Percentiles rank a stretch among this genome's conserved stretches.
Evolutionary conservation across 2,797 vertebrate genomes (phyloP).

Genomic region (Crocidura indochinensis): DNA sequence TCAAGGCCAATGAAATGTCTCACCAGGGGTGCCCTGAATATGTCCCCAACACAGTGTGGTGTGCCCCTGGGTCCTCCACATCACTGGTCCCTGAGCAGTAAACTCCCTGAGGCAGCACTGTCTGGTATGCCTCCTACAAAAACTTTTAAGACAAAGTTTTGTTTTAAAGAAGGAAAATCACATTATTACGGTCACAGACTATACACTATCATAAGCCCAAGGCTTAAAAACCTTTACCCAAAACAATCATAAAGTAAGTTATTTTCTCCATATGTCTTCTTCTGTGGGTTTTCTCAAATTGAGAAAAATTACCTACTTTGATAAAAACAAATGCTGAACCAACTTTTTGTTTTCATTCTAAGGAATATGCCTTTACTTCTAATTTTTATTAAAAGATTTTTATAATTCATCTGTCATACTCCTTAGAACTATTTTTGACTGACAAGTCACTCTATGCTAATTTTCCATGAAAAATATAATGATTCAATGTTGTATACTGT

Average conservation of each 20-base stretch:
- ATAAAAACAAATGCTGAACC: not conserved
- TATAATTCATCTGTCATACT: not conserved
- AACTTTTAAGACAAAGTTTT: not conserved
- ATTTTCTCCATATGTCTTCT: not conserved
- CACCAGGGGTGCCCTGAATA: no score
- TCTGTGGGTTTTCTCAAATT: not conserved
- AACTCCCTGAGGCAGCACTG: no score
- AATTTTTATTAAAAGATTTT: not conserved
- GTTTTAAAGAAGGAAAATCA: conserved; percentile 20
- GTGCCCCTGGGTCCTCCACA: no score
- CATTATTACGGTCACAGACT: not conserved
- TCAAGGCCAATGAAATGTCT: no score
- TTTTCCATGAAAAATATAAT: not conserved
- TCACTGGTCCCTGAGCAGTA: no score
- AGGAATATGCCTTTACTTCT: not conserved
- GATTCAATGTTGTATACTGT: not conserved
- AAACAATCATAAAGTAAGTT: not conserved
- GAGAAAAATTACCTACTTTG: not conserved
- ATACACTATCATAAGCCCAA: not conserved
- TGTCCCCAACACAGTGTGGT: no score
- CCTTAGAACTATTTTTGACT: not conserved
- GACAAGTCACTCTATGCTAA: not conserved
- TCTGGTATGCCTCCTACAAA: no score
- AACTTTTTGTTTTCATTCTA: not conserved
- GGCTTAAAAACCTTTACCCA: not conserved